Conservation (phyloP, 2,797 vertebrate species). For the Martes flavigula region DNA sequence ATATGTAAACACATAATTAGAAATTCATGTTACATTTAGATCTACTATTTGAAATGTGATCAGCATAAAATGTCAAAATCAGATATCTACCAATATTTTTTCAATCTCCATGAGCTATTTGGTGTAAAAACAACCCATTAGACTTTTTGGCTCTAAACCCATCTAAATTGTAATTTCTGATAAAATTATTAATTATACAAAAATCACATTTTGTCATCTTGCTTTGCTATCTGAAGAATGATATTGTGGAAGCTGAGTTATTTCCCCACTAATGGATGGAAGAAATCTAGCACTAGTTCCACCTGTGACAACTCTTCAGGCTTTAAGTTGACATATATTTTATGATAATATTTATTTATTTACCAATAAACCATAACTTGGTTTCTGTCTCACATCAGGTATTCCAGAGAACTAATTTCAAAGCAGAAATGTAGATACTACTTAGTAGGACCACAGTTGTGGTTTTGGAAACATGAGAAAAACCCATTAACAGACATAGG, state of each 20-base stretch:
- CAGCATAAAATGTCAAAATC: background rate
- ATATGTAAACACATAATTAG: background rate
- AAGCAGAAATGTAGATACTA: background rate
- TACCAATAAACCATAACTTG: background rate
- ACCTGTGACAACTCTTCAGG: background rate
- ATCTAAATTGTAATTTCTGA: background rate
- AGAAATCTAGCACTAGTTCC: background rate
- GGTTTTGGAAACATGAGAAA: background rate
- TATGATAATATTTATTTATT: background rate
- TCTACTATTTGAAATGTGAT: constrained; percentile 33
- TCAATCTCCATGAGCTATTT: background rate
- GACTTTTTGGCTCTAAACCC: background rate
- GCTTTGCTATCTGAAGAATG: background rate
- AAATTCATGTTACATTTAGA: constrained; percentile 16
- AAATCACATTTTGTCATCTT: background rate
- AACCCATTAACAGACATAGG: background rate
- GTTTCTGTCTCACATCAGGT: background rate
- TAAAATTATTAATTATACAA: constrained; percentile 20
- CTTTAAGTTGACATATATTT: background rate
- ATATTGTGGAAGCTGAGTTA: background rate
- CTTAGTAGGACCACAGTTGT: background rate
- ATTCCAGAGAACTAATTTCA: background rate
- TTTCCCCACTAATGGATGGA: background rate
- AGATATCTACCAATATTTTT: background rate
- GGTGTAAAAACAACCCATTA: background rate